Base-by-base conservation (phyloP, 30 jellyfish, hydroid and myxozoan genomes). In the Aurelia sp. region DNA sequence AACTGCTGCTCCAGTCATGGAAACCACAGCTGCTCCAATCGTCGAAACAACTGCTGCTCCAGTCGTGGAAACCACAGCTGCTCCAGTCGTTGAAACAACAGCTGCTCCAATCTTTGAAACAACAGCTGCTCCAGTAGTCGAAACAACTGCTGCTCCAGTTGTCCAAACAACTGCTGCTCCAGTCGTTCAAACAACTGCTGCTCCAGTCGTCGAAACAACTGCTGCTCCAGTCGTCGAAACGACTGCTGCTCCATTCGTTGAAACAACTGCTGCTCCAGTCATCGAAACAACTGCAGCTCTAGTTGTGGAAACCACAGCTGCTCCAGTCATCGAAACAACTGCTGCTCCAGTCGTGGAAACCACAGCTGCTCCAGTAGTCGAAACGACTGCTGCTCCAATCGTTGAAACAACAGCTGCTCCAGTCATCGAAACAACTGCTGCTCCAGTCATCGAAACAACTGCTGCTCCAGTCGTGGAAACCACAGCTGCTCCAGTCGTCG, bases 11-110 rank as follows among this genome's bases (percentile, higher is more conserved):
- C 87, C 87, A 48, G 76, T 59, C 52, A 78, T 76, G 1, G 79
- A 76, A 52, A 76, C 87, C 53, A 76, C 87, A 8, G 87, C 87
- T 31, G 76, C 76, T 53, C 87, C 87, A n/a, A 59, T 74, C 53
- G 72, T 40, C 0, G 79, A 59, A 37, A 79, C 90, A 13, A 79
- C 90, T 5, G 90, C 58, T 65, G 84, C 67, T 3, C 87, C 87
- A 70, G 62, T 70, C 60, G 79, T 52, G 3, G 82, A 62, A 62
- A 79, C 66, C 18, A 62, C 69, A 7, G 82, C 80, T 8, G 69
- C 66, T 16, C 62, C 55, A 15, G 68, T 60, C 20, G 22, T 66
- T 3, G 74, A 61, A 37, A 55, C 73, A 1, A 57, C 82, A 11
- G 47, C 85, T 27, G 81, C 62, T 3, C 58, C 90, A 41, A 4